Conservation (phyloP, 2,888 invertebrate genomes). For the Pinctada fucata region DNA sequence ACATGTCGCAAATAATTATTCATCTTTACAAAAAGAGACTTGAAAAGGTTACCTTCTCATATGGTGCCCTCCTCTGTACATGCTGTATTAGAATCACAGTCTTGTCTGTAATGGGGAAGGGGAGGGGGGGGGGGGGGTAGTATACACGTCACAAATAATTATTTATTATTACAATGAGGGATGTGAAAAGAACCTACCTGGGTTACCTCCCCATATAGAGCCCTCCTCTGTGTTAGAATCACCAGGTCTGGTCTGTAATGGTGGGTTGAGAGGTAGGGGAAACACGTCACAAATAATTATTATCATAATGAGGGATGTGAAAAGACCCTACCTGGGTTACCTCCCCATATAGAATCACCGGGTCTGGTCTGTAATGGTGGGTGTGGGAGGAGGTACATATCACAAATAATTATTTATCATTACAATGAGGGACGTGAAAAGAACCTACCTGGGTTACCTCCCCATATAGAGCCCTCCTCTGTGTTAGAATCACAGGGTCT, state of each 20-base stretch:
- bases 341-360: slow-evolving; percentile 42
- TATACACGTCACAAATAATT: too few relatives aligned
- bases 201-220: slow-evolving; percentile 42
- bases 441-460: slow-evolving; percentile 4
- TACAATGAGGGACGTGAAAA: neutral
- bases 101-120: slow-evolving; percentile 55
- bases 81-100: slow-evolving; percentile 34
- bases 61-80: slow-evolving; percentile 38
- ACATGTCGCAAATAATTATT: too few relatives aligned
- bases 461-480: slow-evolving; percentile 46
- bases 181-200: too few relatives aligned
- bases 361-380: slow-evolving; percentile 14
- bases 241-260: slow-evolving; percentile 23
- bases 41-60: slow-evolving; percentile 27
- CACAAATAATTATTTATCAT: too few relatives aligned
- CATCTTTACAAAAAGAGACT: neutral
- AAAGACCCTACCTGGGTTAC: neutral
- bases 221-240: slow-evolving; percentile 39
- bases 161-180: too few relatives aligned
- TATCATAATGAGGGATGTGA: too few relatives aligned
- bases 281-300: too few relatives aligned
- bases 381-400: too few relatives aligned
- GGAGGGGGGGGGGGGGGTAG: neutral
- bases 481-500: slow-evolving; percentile 43
- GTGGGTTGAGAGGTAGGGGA: neutral